Evolutionary conservation across 2,113 vertebrate genomes (phyloP).

Genomic region (Corythornis vintsioides): DNA sequence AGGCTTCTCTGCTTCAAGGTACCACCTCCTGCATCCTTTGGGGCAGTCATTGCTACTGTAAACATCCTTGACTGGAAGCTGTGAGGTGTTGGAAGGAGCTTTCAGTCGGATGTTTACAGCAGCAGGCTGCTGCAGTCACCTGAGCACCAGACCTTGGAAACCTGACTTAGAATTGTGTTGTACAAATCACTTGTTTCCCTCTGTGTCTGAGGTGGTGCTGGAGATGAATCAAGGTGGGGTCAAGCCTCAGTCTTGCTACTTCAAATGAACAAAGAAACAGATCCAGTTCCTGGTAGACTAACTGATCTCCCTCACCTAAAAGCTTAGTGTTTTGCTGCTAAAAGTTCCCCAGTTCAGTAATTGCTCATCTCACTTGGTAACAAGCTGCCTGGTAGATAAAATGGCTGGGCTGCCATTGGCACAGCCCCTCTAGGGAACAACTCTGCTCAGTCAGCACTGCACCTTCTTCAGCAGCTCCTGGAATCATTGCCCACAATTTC

Average conservation of each 20-base stretch:
- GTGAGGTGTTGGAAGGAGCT: constrained; percentile 83
- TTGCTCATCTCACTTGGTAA: background rate
- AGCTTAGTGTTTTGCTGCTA: background rate
- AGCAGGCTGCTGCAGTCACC: constrained; percentile 85
- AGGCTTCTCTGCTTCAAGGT: background rate
- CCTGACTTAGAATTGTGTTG: background rate
- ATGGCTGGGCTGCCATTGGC: background rate
- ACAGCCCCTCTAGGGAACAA: background rate
- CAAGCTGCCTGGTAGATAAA: background rate
- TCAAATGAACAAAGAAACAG: background rate
- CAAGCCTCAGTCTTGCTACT: background rate
- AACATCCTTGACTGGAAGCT: constrained; percentile 99
- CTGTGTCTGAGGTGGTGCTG: background rate
- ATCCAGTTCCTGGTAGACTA: background rate
- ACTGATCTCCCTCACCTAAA: background rate
- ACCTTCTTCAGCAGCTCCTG: background rate
- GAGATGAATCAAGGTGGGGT: background rate
- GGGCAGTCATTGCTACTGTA: constrained; percentile 92
- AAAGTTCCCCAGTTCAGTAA: background rate
- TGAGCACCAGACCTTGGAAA: background rate
- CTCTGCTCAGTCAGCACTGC: accelerated
- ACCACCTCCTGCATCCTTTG: background rate
- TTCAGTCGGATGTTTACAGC: constrained; percentile 99
- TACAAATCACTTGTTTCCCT: background rate
- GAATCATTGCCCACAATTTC: background rate